These are phyloP conservation scores for Melanocharis versteri DNA, from an alignment of 2,113 vertebrate species.

Conservation along the genomic window DNA sequence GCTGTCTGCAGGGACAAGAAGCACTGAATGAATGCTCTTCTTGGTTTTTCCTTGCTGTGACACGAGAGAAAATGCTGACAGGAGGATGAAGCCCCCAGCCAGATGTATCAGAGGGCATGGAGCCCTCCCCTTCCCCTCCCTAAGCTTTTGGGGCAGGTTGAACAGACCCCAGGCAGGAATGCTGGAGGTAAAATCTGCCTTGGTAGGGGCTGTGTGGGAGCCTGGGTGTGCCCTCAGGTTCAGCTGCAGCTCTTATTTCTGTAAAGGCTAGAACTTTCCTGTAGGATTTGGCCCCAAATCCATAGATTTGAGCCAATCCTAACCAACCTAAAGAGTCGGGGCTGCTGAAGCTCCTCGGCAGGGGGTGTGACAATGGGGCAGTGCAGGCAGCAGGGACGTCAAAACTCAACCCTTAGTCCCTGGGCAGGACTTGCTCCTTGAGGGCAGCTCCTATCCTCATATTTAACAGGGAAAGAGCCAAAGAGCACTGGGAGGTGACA, in stretches of 20 bases:
- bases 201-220: not conserved
- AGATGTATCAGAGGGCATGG: not conserved
- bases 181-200: not conserved
- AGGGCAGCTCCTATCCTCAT: rapidly evolving
- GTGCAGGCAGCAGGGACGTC: not conserved
- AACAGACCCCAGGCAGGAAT: not conserved
- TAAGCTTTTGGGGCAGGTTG: not conserved
- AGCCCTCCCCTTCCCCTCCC: not conserved
- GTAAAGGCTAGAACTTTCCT: not conserved
- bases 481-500: not conserved
- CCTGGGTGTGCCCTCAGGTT: not conserved
- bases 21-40: rapidly evolving
- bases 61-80: not conserved
- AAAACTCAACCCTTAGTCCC: not conserved
- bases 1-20: not conserved
- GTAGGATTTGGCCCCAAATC: not conserved
- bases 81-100: not conserved
- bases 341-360: not conserved
- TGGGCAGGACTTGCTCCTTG: not conserved
- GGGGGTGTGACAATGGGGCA: rapidly evolving
- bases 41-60: not conserved
- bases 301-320: not conserved
- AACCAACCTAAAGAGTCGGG: not conserved
- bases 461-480: not conserved
- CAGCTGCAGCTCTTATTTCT: not conserved